These are phyloP conservation scores for Megaleporinus macrocephalus DNA, from an alignment of 2,113 vertebrate genomes.

Conservation along the genomic window DNA sequence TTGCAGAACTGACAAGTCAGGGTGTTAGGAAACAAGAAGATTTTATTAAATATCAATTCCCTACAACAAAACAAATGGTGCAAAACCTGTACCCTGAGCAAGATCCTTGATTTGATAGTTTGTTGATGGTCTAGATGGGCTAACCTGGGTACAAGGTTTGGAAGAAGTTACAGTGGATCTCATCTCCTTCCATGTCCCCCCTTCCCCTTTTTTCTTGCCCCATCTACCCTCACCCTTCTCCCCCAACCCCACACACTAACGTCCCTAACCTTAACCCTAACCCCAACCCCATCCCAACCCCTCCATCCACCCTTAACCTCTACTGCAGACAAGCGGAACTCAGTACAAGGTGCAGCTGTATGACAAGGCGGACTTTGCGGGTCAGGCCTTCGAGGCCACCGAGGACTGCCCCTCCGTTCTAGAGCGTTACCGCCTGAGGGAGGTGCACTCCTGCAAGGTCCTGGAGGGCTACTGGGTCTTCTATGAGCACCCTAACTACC, in stretches of 20 bases:
- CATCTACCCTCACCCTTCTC: constrained; percentile 4
- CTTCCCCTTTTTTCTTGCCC: constrained; percentile 33
- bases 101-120: not conserved
- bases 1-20: not conserved
- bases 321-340: constrained; percentile 79
- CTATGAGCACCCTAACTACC: constrained; percentile 92
- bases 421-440: constrained; percentile 84
- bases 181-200: constrained; percentile 40
- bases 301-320: not conserved
- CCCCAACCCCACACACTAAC: not conserved
- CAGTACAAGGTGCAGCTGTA: constrained; percentile 90
- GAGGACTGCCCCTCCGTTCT: constrained; percentile 89
- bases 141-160: not conserved
- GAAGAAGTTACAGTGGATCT: constrained; percentile 6
- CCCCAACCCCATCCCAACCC: not conserved
- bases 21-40: not conserved
- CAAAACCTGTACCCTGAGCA: not conserved
- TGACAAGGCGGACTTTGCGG: constrained; percentile 88
- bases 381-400: constrained; percentile 85
- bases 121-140: not conserved
- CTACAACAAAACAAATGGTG: not conserved
- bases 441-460: constrained; percentile 90
- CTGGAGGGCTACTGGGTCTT: constrained; percentile 91
- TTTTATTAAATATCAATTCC: not conserved
- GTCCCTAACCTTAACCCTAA: not conserved